Evolutionary conservation across 2,113 vertebrate genomes (phyloP), one percentile per base, ranked within the genome.

Genomic region (Alethe diademata): DNA sequence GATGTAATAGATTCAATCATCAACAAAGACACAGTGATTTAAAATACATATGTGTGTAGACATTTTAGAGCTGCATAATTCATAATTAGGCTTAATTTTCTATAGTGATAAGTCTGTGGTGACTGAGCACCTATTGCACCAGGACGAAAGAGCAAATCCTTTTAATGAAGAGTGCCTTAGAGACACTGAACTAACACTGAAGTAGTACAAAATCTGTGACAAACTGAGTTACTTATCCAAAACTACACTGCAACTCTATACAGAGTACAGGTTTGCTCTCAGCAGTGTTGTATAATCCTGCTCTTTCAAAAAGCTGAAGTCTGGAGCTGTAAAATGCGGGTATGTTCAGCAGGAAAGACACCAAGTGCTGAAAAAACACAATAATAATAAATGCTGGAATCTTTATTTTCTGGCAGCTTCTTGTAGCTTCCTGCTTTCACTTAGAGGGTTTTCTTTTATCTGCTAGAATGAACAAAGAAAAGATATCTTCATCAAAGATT

Each of bases 401-500:
- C 23, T 74, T 84, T 75, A 51, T 38, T 81, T 72, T 25, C 36
- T 67, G 20, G 4, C 45, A 38, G 15, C 18, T 33, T 26, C 28
- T 53, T 82, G 29, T 28, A 67, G 9, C 5, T 75, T 90, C 18
- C n/a, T 67, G 11, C 15, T 65, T 35, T 65, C 17, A 20, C 15
- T 76, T 88, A 29, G 11, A 69, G 18, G 2, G 2, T 80, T 91
- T 90, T 82, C 19, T 93, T 93, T 91, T 71, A 74, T 80, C 40
- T 75, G 25, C 29, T 58, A 13, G 26, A 75, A 70, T 40, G 19
- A 86, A 47, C 12, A 70, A 86, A 91, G 24, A 12, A 58, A 84
- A 66, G 0, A 25, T 29, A 24, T 42, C 78, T 58, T 84, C 17
- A 72, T 76, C 47, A 60, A 67, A 71, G 50, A 43, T 13, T 50